Percentiles rank a stretch among this genome's conserved stretches.
Conservation (phyloP, 2,888 invertebrate species). For the Alsophila aescularia region DNA sequence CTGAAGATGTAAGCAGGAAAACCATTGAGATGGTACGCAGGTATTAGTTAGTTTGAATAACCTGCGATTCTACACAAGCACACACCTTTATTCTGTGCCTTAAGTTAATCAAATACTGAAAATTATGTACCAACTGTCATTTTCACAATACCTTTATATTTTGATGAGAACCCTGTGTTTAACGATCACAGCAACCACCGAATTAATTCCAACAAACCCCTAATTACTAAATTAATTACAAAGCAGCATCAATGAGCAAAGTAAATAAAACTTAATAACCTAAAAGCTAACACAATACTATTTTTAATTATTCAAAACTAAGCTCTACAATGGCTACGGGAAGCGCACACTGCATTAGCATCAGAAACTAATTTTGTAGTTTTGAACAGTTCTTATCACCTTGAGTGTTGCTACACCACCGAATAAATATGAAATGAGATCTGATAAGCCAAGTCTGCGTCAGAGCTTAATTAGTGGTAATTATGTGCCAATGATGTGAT, state of each 20-base stretch:
- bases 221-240: no score
- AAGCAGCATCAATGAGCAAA: neutral
- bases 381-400: conserved; percentile 36
- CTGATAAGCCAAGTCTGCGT: conserved; percentile 22
- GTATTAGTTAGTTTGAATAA: no score
- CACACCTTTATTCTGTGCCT: no score
- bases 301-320: conserved; percentile 6
- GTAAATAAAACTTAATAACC: conserved; percentile 9
- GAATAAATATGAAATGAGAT: conserved; percentile 30
- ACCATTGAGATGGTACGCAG: no score
- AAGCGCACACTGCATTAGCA: conserved; percentile 34
- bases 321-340: conserved; percentile 24
- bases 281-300: neutral
- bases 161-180: no score
- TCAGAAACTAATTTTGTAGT: conserved; percentile 34
- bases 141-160: no score
- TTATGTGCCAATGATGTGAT: conserved; percentile 42
- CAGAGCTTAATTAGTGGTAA: conserved; percentile 42
- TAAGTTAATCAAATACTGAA: no score
- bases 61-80: no score
- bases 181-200: no score
- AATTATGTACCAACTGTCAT: no score
- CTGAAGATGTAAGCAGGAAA: no score
- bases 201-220: no score
- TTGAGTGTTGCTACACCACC: conserved; percentile 46